These are phyloP conservation scores for Prinia subflava DNA, from an alignment of 2,113 vertebrate species.

Conservation along the genomic window DNA sequence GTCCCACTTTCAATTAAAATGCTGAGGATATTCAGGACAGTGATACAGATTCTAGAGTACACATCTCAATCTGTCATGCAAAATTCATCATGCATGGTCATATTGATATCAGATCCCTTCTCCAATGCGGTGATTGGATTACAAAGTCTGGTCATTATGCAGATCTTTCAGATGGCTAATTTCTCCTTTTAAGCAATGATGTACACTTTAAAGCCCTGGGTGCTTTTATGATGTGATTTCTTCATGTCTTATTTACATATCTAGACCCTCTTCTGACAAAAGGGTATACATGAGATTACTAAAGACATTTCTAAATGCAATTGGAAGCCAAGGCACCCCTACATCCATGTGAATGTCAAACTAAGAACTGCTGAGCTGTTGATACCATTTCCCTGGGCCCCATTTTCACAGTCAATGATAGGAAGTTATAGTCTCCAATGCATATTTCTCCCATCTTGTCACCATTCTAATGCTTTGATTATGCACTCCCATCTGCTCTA, in stretches of 20 bases:
- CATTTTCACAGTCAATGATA: background rate
- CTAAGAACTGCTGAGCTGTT: background rate
- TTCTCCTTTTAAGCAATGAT: background rate
- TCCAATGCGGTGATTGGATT: background rate
- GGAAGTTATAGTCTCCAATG: background rate
- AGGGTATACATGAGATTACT: background rate
- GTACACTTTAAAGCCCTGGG: background rate
- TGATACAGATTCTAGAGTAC: background rate
- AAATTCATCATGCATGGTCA: background rate
- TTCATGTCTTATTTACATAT: background rate
- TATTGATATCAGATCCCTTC: background rate
- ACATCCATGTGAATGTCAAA: background rate
- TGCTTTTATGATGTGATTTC: background rate
- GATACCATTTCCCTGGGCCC: background rate
- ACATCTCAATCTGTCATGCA: background rate
- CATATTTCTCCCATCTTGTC: background rate
- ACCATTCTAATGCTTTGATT: background rate
- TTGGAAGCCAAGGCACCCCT: background rate
- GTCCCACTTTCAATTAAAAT: background rate
- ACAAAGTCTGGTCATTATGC: background rate
- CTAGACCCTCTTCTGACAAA: background rate
- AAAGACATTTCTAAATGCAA: background rate
- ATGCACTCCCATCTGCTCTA: background rate
- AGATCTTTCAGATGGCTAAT: background rate
- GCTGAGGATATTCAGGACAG: background rate